phyloP scores from a whole-genome alignment of 2,888 invertebrate species.

The Noctuana brunneofusca region DNA sequence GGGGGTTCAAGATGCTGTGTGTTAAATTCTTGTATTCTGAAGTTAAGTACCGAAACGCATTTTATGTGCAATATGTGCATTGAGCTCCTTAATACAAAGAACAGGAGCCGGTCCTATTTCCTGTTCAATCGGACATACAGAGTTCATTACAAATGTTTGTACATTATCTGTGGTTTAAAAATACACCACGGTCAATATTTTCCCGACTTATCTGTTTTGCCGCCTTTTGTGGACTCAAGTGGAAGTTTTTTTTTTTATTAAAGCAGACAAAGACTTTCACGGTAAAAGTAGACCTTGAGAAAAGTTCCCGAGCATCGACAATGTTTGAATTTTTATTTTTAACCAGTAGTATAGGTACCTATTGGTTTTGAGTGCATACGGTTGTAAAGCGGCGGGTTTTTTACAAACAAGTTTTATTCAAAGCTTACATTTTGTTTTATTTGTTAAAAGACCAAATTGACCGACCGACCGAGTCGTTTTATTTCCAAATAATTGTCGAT shows the following conservation, averaged over 20 bases:
- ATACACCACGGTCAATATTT: slow-evolving; percentile 18
- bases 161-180: slow-evolving; percentile 17
- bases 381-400: neutral
- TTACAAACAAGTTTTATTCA: neutral
- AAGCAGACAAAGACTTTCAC: slow-evolving; percentile 12
- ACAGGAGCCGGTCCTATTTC: slow-evolving; percentile 13
- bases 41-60: neutral
- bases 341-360: no score
- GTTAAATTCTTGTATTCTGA: neutral
- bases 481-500: no score
- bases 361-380: slow-evolving; percentile 2
- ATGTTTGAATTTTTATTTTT: neutral
- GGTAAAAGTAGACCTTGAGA: slow-evolving; percentile 15
- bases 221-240: slow-evolving; percentile 10
- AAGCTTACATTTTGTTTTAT: no score
- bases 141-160: slow-evolving; percentile 30
- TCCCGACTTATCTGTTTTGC: slow-evolving; percentile 5
- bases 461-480: no score
- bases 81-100: slow-evolving; percentile 1
- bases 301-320: neutral
- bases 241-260: slow-evolving; percentile 13
- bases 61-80: neutral
- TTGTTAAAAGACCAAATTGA: no score
- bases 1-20: no score
- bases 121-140: slow-evolving; percentile 14